Base-by-base conservation (phyloP, 2,797 vertebrate species). In the Gastrophryne carolinensis region DNA sequence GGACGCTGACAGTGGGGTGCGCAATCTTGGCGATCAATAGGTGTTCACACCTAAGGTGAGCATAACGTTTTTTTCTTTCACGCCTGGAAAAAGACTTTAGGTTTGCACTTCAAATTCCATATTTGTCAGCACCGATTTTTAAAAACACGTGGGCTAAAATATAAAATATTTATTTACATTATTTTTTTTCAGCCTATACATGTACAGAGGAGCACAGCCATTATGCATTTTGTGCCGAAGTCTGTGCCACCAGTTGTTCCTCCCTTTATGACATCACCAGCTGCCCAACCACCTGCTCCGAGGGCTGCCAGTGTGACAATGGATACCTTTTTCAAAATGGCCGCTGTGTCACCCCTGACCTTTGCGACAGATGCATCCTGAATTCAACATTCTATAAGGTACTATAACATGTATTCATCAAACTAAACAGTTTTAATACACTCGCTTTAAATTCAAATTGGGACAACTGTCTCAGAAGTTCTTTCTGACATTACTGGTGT, bases 251-350 rank as follows among this genome's bases (percentile, higher is more conserved):
- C 4, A 73, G 84, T 54, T 93, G 92, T 37, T 73, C 77, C 1
- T 88, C 86, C 8, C 79, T 92, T 29, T 79, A 83, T 15, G 82
- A 86, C 2, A 21, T 52, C 21, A 74, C 78, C 1, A 26, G 66
- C 41, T 86, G 85, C 69, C 66, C 86, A 1, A 23, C 7, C 1
- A 73, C 29, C 61, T 93, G 90, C 17, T 79, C 70, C 2, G 91
- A 93, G 66, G 92, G 90, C 63, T 92, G 90, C 26, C 82, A 88
- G 53, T 94, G 91, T 79, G 79, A 93, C 52, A 13, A 23, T 0
- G 89, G 88, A 17, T 92, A 87, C 73, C 56, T 90, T 79, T 91
- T 86, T 10, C 84, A 88, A 13, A 85, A 90, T 3, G 80, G 85
- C 10, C 44, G 1, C 1, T 93, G 89, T 7, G 79, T 92, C 49